These are phyloP conservation scores for Sussaba pulchella DNA, from an alignment of 2,888 invertebrate species.

Conservation along the genomic window DNA sequence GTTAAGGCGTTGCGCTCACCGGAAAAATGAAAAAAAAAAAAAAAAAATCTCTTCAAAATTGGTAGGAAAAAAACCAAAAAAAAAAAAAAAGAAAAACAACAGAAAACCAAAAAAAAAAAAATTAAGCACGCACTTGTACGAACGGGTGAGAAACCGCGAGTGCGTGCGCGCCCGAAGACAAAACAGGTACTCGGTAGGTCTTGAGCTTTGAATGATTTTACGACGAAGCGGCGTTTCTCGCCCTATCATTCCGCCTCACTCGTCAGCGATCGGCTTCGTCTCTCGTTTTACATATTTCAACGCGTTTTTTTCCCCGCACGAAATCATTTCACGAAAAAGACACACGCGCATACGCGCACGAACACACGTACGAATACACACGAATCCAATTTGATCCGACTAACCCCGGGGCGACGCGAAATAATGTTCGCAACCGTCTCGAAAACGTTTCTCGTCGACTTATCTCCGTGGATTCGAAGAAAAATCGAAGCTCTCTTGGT, in stretches of 20 bases:
- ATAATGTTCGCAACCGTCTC: constrained; percentile 3
- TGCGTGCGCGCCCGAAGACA: constrained; percentile 37
- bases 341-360: too few relatives aligned
- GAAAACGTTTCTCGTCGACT: not conserved
- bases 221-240: constrained; percentile 40
- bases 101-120: not conserved
- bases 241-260: constrained; percentile 39
- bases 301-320: constrained; percentile 22
- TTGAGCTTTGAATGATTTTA: constrained; percentile 41
- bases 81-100: constrained; percentile 12
- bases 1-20: not conserved
- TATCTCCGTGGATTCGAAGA: constrained; percentile 29
- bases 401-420: constrained; percentile 3
- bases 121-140: constrained; percentile 12
- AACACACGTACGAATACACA: too few relatives aligned
- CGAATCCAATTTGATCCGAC: constrained; percentile 1
- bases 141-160: constrained; percentile 45
- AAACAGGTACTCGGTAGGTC: constrained; percentile 43
- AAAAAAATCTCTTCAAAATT: too few relatives aligned
- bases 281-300: not conserved
- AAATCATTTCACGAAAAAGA: constrained; percentile 37
- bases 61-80: not conserved
- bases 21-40: not conserved
- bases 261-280: constrained; percentile 22
- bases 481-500: too few relatives aligned